Conservation (phyloP, 2,888 invertebrate species). For the Encarsia formosa region DNA sequence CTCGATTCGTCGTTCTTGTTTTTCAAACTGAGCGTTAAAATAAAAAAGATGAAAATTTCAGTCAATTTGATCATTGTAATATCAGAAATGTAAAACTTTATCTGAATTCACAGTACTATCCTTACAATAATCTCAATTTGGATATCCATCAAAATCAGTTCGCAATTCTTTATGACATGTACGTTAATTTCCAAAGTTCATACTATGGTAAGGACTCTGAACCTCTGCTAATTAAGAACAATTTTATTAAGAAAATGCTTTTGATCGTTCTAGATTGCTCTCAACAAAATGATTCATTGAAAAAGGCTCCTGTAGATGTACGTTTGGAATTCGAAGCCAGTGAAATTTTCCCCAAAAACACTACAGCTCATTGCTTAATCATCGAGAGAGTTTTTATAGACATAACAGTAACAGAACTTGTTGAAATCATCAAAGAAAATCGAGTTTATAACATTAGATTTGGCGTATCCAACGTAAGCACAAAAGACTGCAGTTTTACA, state of each 20-base stretch:
- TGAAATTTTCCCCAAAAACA: slow-evolving; percentile 4
- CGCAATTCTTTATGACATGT: slow-evolving; percentile 19
- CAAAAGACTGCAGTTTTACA: too few species aligned
- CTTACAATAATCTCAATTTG: slow-evolving; percentile 32
- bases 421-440: not conserved
- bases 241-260: not conserved
- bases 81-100: slow-evolving; percentile 42
- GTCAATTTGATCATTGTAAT: slow-evolving; percentile 34
- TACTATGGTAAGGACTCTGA: slow-evolving; percentile 7
- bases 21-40: slow-evolving; percentile 43
- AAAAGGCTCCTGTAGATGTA: slow-evolving; percentile 16
- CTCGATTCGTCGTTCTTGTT: slow-evolving; percentile 43
- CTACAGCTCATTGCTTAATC: slow-evolving; percentile 10
- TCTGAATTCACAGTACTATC: slow-evolving; percentile 42
- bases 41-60: slow-evolving; percentile 18
- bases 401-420: slow-evolving; percentile 4
- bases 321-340: slow-evolving; percentile 16
- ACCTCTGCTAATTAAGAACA: not conserved
- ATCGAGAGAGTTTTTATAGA: slow-evolving; percentile 11
- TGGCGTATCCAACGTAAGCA: too few species aligned
- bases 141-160: slow-evolving; percentile 16
- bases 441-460: too few species aligned
- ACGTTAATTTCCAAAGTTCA: slow-evolving; percentile 29
- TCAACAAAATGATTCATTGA: slow-evolving; percentile 17
- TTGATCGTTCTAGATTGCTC: slow-evolving; percentile 8